Conservation (phyloP, 1,140 invertebrate species). For the Hestina assimilis region DNA sequence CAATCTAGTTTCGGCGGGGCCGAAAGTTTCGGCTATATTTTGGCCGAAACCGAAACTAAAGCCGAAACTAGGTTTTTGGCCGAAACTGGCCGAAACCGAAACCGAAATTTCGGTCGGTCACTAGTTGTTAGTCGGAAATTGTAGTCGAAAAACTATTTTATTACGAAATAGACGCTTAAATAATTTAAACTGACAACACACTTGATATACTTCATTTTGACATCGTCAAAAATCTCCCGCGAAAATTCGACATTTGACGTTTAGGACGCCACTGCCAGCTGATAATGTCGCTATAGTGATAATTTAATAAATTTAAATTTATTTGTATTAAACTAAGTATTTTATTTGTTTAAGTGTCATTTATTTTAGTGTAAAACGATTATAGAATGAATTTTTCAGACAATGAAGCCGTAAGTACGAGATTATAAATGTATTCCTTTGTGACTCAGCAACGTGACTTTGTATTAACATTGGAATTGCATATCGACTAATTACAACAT, state of each 20-base stretch:
- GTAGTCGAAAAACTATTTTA: too few relatives aligned
- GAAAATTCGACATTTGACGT: constrained; percentile 67
- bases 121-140: too few relatives aligned
- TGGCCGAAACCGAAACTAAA: too few relatives aligned
- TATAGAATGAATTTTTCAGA: constrained; percentile 67
- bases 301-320: constrained; percentile 19
- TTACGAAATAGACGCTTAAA: too few relatives aligned
- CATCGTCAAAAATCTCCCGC: constrained; percentile 35
- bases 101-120: too few relatives aligned
- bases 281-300: constrained; percentile 29
- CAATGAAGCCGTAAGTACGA: constrained; percentile 69
- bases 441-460: constrained; percentile 36
- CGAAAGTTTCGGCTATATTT: too few relatives aligned
- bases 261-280: constrained; percentile 53
- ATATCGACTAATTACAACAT: constrained; percentile 3
- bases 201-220: too few relatives aligned
- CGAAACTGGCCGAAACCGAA: too few relatives aligned
- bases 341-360: constrained; percentile 4
- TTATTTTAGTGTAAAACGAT: constrained; percentile 12
- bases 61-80: too few relatives aligned
- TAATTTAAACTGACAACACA: too few relatives aligned
- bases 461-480: constrained; percentile 31
- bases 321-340: constrained; percentile 25
- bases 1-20: too few relatives aligned
- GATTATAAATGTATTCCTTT: constrained; percentile 19